phyloP scores from a whole-genome alignment of 2,113 vertebrate species.

The Oreocharis arfaki region DNA sequence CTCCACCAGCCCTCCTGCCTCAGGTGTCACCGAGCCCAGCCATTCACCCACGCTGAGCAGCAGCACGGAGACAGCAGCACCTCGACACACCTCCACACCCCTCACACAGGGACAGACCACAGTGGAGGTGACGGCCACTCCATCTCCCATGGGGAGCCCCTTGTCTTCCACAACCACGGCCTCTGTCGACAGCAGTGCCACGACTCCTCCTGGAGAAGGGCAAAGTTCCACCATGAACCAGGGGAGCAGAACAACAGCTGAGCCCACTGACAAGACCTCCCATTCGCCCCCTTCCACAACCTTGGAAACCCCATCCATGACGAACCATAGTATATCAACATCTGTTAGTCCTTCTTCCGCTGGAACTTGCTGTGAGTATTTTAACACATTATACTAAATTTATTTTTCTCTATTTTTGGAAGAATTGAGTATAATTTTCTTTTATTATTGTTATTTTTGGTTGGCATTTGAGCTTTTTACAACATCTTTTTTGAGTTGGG shows the following conservation, averaged over 20 bases:
- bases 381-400: accelerated
- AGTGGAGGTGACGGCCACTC: accelerated
- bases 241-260: accelerated
- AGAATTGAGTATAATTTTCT: accelerated
- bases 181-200: not conserved
- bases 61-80: accelerated
- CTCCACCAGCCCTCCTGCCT: not conserved
- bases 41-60: accelerated
- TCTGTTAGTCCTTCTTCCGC: not conserved
- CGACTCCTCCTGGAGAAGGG: accelerated
- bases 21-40: accelerated
- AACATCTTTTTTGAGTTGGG: accelerated
- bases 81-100: accelerated
- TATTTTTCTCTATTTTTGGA: not conserved
- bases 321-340: accelerated
- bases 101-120: not conserved
- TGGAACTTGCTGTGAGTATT: not conserved
- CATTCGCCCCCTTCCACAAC: not conserved
- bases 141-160: accelerated
- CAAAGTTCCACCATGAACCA: accelerated
- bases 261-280: not conserved
- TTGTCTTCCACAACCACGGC: accelerated
- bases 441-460: not conserved
- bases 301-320: accelerated
- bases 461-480: not conserved